Base-by-base conservation (phyloP, 2,113 vertebrate genomes). In the Strix aluco region DNA sequence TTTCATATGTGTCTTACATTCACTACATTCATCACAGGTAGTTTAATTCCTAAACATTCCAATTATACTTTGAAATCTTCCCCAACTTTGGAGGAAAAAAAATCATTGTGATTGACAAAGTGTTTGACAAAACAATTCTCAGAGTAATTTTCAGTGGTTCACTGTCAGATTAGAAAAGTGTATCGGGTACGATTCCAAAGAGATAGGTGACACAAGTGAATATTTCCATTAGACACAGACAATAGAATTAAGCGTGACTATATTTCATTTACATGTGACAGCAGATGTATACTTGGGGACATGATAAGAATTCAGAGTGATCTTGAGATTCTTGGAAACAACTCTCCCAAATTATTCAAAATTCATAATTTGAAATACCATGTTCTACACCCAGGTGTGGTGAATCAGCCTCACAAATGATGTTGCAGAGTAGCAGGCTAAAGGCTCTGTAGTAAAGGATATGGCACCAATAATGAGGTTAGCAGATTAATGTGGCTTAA, bases 111-210 rank as follows among this genome's bases (percentile, higher is more conserved):
- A 97, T 55, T 77, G 80, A 92, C 88, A 83, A 78, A 86, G 65
- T 84, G 36, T 78, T 92, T 90, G 77, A 90, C 72, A 86, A 94
- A 95, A 83, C 55, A 92, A 18, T 78, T 88, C 67, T 92, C n/a
- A 26, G 51, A 92, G 71, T 70, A 70, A 78, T 92, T 95, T 94
- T 84, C 67, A 63, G 27, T 67, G 42, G 52, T 78, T 94, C 51
- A 9, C 55, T 86, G 51, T 94, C 69, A 84, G 46, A 73, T 81
- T 67, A 91, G 55, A 71, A 89, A 86, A 86, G 84, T 67, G 3
- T 55, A 59, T 80, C 52, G 66, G 77, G 59, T 81, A 61, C 1
- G 1, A 13, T 71, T 92, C n/a, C 42, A 84, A 80, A 66, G 75
- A 95, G 62, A 58, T 32, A 62, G n/a, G 63, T 81, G 80, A 22